Conservation (phyloP, 2,888 invertebrate genomes). For the Mallateleia sp. region DNA sequence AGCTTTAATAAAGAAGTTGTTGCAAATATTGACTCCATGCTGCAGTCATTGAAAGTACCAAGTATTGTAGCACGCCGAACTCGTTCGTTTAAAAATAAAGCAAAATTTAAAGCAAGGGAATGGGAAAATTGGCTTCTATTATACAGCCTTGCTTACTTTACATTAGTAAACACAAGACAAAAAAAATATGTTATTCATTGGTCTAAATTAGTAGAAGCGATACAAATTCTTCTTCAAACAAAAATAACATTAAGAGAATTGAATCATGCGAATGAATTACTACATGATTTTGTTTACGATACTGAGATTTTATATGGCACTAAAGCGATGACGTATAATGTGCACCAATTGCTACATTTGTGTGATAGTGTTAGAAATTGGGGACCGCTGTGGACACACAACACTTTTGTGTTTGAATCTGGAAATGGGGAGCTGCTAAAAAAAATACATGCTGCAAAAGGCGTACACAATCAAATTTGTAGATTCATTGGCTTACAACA, state of each 20-base stretch:
- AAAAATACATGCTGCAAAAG: too few species aligned
- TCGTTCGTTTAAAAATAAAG: background rate
- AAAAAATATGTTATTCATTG: conserved; percentile 65
- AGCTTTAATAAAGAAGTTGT: background rate
- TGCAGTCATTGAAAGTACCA: conserved; percentile 27
- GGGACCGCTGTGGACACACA: too few species aligned
- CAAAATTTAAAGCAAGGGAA: conserved; percentile 13
- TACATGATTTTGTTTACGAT: too few species aligned
- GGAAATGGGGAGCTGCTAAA: conserved; percentile 49
- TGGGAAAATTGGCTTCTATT: too few species aligned
- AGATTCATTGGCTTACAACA: too few species aligned
- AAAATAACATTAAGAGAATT: conserved; percentile 61
- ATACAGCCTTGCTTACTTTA: background rate
- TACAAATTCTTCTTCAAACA: conserved; percentile 51
- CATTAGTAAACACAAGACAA: background rate
- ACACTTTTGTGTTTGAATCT: conserved; percentile 71
- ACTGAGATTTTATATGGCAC: conserved; percentile 21
- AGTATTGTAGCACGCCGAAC: background rate
- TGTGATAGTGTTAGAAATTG: too few species aligned
- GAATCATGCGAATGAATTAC: conserved; percentile 41
- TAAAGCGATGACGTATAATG: too few species aligned
- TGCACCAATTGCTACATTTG: too few species aligned
- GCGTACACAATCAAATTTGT: conserved; percentile 53
- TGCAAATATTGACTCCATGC: conserved; percentile 4
- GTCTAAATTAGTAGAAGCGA: conserved; percentile 61